A percentile compares a stretch with the other conserved stretches of the same genome.
These are phyloP conservation scores for Gallirallus australis DNA, from an alignment of 2,797 vertebrate species.

Conservation along the genomic window DNA sequence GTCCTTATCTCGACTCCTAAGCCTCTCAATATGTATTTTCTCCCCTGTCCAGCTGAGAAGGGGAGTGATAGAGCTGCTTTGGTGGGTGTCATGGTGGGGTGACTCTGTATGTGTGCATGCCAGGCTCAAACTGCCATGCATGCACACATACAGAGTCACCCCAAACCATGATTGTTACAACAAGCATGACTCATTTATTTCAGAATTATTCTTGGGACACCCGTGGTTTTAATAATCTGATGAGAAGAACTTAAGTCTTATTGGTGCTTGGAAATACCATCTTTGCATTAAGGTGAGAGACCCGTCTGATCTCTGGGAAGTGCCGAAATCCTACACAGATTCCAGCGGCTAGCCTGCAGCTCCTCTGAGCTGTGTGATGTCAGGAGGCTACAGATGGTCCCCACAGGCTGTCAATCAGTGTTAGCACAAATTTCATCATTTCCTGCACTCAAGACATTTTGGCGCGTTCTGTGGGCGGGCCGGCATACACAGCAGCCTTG, in stretches of 20 bases:
- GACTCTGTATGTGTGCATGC: too few species aligned
- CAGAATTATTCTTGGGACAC: neutral
- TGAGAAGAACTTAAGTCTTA: neutral
- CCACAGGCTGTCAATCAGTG: fast-evolving
- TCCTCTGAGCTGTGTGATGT: neutral
- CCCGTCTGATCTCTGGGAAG: neutral
- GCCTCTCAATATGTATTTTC: too few species aligned
- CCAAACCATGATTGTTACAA: neutral
- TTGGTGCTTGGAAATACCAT: neutral
- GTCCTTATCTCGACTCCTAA: too few species aligned
- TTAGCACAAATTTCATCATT: neutral
- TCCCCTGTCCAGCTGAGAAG: too few species aligned
- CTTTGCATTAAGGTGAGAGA: neutral
- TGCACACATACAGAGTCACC: too few species aligned
- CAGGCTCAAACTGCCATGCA: neutral
- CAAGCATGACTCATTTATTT: neutral
- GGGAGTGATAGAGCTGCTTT: too few species aligned
- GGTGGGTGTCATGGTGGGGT: too few species aligned
- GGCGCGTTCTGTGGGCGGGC: neutral
- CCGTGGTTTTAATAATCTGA: neutral
- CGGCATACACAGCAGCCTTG: fast-evolving
- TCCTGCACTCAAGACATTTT: neutral
- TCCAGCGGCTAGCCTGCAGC: neutral
- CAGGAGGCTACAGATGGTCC: neutral
- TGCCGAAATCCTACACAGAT: neutral